phyloP scores from a whole-genome alignment of 1,140 invertebrate species.

The Anoplolepis gracilipes region DNA sequence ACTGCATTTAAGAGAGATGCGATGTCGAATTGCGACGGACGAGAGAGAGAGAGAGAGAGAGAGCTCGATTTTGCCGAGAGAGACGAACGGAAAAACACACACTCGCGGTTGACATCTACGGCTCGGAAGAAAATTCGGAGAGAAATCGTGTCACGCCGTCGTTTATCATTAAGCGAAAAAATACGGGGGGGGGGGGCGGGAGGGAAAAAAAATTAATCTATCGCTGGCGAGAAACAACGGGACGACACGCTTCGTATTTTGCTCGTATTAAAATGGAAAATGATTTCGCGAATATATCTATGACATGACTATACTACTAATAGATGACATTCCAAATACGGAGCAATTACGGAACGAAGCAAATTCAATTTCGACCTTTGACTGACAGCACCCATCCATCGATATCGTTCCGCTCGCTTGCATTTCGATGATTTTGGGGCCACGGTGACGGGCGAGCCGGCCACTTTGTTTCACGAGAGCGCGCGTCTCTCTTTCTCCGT shows the following conservation, averaged over 20 bases:
- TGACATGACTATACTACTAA: constrained; percentile 55
- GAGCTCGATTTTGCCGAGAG: constrained; percentile 52
- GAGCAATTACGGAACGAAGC: constrained; percentile 70
- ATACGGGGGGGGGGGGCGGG: too few relatives aligned
- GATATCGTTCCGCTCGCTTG: constrained; percentile 67
- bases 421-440: constrained; percentile 72
- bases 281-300: constrained; percentile 38
- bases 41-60: too few relatives aligned
- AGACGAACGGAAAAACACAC: not conserved
- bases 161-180: not conserved
- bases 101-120: constrained; percentile 17
- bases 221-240: constrained; percentile 2
- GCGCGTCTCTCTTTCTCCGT: constrained; percentile 46
- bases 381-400: constrained; percentile 75
- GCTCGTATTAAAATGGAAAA: constrained; percentile 51
- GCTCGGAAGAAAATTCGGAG: not conserved
- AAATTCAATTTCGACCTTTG: constrained; percentile 77
- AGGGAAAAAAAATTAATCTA: not conserved
- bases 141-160: not conserved
- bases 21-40: constrained; percentile 40
- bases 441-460: constrained; percentile 60
- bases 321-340: constrained; percentile 71
- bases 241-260: not conserved
- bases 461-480: constrained; percentile 67
- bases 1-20: constrained; percentile 52